These are phyloP conservation scores for Orthonychiurus folsomi DNA, from an alignment of 2,888 invertebrate species.

Conservation along the genomic window DNA sequence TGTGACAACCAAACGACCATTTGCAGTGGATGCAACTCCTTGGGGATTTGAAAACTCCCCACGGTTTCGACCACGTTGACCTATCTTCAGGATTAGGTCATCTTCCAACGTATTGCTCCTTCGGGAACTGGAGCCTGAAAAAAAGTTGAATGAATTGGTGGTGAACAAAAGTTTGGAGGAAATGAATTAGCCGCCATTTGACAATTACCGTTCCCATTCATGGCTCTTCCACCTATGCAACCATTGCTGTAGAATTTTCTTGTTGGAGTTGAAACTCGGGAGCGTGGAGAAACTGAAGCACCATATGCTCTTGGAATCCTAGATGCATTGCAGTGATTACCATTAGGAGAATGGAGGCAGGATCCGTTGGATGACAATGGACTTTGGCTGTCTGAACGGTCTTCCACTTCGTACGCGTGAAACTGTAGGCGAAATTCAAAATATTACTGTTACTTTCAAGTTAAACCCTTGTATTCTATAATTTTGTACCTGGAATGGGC, in stretches of 20 bases:
- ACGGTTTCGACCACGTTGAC: slow-evolving; percentile 47
- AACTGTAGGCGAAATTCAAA: too few relatives aligned
- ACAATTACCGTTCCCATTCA: background rate
- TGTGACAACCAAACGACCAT: slow-evolving; percentile 55
- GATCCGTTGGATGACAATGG: slow-evolving; percentile 28
- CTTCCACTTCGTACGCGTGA: slow-evolving; percentile 38
- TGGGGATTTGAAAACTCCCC: slow-evolving; percentile 51
- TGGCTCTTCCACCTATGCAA: background rate
- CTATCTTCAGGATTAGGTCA: slow-evolving; percentile 47
- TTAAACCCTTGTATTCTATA: too few relatives aligned
- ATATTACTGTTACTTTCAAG: too few relatives aligned
- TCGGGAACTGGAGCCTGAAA: slow-evolving; percentile 44
- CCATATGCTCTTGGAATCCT: slow-evolving; percentile 38
- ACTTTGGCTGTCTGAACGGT: slow-evolving; percentile 33
- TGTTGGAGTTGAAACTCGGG: slow-evolving; percentile 38
- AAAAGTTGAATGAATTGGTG: too few relatives aligned
- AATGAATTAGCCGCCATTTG: background rate
- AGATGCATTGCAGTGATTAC: slow-evolving; percentile 25
- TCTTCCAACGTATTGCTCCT: slow-evolving; percentile 46
- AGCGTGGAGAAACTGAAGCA: slow-evolving; percentile 35
- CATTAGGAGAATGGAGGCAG: slow-evolving; percentile 31
- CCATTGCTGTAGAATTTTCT: slow-evolving; percentile 33
- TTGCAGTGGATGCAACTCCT: slow-evolving; percentile 45
- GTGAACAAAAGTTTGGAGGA: background rate
- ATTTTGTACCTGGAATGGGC: slow-evolving; percentile 38